A percentile compares a stretch with the other conserved stretches of the same genome.
Conservation (phyloP, 2,113 vertebrate species). For the Xenopus tropicalis region UCB_Xtro_10.0 CM004451.2:89930001-89930500, state of each 20-base stretch:
- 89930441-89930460: not conserved
- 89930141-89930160: too few species aligned
- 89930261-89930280: too few species aligned
- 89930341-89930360: not conserved
- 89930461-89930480: too few species aligned
- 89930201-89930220: too few species aligned
- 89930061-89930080: slow-evolving; percentile 85
- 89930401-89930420: too few species aligned
- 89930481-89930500: not conserved
- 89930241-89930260: not conserved
- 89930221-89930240: not conserved
- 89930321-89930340: not conserved
- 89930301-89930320: too few species aligned
- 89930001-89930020: slow-evolving; percentile 94
- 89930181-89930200: not conserved
- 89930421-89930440: not conserved
- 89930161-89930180: not conserved
- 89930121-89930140: too few species aligned
- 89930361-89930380: too few species aligned
- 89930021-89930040: slow-evolving; percentile 97
- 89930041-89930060: slow-evolving; percentile 86
- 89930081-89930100: slow-evolving; percentile 76
- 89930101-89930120: slow-evolving; percentile 35
- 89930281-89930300: not conserved
- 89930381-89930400: not conserved